Base-by-base conservation (phyloP, 2,113 vertebrate species). In the Antigone vipio region DNA sequence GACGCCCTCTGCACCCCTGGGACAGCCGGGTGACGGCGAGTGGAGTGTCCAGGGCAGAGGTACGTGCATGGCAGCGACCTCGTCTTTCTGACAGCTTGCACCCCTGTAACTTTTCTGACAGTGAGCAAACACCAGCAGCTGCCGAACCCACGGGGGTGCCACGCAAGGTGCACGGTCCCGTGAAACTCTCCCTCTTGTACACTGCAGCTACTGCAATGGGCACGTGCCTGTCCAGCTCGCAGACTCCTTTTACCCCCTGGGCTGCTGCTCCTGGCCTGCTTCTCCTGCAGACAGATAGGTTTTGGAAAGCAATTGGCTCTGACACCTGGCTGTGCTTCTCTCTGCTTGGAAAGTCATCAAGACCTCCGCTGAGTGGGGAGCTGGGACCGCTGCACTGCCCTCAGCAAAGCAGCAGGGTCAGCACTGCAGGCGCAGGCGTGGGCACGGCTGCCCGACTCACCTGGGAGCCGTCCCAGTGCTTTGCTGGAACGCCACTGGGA, bases 1-100 rank as follows among this genome's bases (percentile, higher is more conserved):
- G 80, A 85, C 50, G 1, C 97, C 98, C 12, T 95, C 98, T 11
- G 93, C 95, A 56, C 98, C 98, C 50, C 93, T 97, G 90, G 98
- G 98, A 11, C 34, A 62, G 47, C 86, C 97, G 21, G 91, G 94
- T 6, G 98, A 94, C 49, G 96, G 88, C 6, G 93, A 97, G 77
- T 79, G 97, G 68, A 40, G 60, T 12, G 75, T 83, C 64, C 90
- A 60, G 75, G 96, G 90, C 27, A 94, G 78, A 29, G 97, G 98
- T 97, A 38, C 21, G 79, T 23, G 42, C 11, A 0, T 4, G 72
- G n/a, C 42, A 12, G 11, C 12, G 40, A 42, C 40, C 40, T 42
- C 40, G 40, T 42, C 40, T 42, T 38, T 38, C 11, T 1, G 20
- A 2, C 45, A 19, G 27, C 6, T 8, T 19, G 16, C 4, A 0